Percentiles rank a stretch among this genome's conserved stretches.
These are phyloP conservation scores for Galagoides demidoff DNA, from an alignment of 2,797 vertebrate species.

Conservation along the genomic window DNA sequence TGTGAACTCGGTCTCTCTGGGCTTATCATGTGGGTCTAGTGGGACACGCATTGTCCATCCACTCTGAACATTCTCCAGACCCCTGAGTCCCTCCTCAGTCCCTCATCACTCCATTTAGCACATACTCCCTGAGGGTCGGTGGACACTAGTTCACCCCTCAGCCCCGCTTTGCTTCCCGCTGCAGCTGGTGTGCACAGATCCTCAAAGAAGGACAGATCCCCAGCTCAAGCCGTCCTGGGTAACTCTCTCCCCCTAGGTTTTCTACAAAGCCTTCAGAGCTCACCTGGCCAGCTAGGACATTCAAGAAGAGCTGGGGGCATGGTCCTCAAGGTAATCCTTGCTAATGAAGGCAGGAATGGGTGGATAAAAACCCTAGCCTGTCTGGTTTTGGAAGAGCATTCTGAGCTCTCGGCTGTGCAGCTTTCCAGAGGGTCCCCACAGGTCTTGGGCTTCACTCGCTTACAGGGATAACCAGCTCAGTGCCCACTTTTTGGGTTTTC, in stretches of 20 bases:
- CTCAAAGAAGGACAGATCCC: neutral
- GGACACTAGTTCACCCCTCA: neutral
- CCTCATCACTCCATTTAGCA: neutral
- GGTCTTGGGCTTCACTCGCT: neutral
- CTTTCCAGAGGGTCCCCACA: neutral
- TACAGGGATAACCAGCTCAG: neutral
- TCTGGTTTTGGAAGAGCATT: neutral
- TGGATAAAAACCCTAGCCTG: neutral
- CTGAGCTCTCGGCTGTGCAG: rapidly evolving
- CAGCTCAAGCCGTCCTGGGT: rapidly evolving
- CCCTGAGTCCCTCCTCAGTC: neutral
- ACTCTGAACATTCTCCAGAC: neutral
- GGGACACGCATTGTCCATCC: neutral
- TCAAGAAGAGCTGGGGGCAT: neutral
- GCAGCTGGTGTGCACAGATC: neutral
- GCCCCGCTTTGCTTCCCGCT: neutral
- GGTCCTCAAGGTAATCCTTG: neutral
- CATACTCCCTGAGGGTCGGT: neutral
- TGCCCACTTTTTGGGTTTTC: neutral
- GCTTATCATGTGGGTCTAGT: neutral
- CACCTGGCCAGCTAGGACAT: neutral
- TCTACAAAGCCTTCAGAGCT: neutral
- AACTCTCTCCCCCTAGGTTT: neutral
- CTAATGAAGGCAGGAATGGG: no score
- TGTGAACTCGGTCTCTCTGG: neutral